phyloP scores from a whole-genome alignment of 2,113 vertebrate species.

The Hyperoodon ampullatus region DNA sequence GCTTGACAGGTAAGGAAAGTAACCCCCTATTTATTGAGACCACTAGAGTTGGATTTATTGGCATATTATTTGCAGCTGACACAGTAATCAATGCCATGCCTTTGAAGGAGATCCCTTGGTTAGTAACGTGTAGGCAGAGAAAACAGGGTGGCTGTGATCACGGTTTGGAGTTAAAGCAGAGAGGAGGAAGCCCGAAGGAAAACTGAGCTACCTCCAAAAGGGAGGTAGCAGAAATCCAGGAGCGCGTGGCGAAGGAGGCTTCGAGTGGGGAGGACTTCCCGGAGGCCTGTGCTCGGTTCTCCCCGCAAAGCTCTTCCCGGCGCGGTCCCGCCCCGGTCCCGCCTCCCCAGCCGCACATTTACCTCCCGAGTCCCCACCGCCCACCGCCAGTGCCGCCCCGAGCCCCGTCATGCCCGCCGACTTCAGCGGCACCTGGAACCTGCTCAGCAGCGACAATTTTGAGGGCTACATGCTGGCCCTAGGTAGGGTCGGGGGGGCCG shows the following conservation, averaged over 20 bases:
- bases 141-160: background rate
- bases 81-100: too few relatives aligned
- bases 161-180: background rate
- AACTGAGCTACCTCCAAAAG: accelerated
- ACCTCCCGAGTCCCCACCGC: background rate
- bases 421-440: slow-evolving; percentile 91
- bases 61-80: background rate
- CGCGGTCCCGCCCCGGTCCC: accelerated
- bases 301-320: background rate
- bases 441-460: slow-evolving; percentile 90
- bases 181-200: background rate
- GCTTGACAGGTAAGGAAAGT: background rate
- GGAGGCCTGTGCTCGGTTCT: accelerated
- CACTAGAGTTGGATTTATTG: background rate
- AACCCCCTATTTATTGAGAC: background rate
- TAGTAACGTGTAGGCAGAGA: background rate
- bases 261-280: background rate
- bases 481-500: slow-evolving; percentile 83
- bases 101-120: background rate
- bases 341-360: background rate
- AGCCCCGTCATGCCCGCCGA: slow-evolving; percentile 85
- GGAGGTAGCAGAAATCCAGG: background rate
- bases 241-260: background rate
- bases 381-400: accelerated
- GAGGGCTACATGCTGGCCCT: slow-evolving; percentile 91